Evolutionary conservation across 2,888 invertebrate species (phyloP).

Genomic region (Capitulum mitella): DNA sequence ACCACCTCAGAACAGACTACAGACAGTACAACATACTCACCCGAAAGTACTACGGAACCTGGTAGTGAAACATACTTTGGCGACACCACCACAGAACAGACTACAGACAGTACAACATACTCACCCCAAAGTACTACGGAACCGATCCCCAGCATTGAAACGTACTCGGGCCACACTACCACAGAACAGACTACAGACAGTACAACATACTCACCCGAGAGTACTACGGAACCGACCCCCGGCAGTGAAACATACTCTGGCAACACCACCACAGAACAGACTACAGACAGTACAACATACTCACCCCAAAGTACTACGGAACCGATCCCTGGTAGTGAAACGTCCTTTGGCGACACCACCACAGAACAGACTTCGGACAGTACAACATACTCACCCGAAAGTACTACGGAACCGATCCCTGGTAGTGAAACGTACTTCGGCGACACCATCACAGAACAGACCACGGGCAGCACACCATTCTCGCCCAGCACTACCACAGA

Average conservation of each 20-base stretch:
- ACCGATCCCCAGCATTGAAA: no score
- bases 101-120: neutral
- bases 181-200: no score
- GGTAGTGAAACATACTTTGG: no score
- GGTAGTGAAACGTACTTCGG: no score
- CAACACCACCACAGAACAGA: no score
- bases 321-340: neutral
- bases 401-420: neutral
- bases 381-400: neutral
- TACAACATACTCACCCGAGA: no score
- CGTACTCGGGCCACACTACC: no score
- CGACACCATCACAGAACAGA: neutral
- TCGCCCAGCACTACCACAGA: neutral
- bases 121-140: neutral
- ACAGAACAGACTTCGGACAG: no score
- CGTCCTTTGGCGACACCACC: neutral
- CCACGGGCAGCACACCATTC: no score
- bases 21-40: neutral
- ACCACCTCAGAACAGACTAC: neutral
- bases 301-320: neutral
- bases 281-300: neutral
- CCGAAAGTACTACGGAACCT: neutral
- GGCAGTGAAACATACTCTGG: no score
- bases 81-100: neutral
- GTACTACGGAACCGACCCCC: no score